Conservation (phyloP, 2,113 vertebrate genomes). For the Telmatochromis sp. region DNA sequence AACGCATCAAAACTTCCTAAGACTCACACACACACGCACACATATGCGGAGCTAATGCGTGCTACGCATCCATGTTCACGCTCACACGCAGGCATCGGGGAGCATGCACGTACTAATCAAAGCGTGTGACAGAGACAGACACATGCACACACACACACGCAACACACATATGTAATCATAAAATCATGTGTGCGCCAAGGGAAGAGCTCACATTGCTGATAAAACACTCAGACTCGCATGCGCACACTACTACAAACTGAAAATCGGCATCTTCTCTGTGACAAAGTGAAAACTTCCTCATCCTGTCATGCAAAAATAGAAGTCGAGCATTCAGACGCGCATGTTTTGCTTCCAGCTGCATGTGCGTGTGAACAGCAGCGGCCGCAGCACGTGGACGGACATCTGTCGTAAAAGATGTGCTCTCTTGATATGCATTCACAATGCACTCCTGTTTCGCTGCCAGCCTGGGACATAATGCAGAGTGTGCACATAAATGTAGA, state of each 20-base stretch:
- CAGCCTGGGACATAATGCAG: neutral
- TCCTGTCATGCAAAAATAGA: neutral
- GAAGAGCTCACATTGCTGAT: neutral
- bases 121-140: neutral
- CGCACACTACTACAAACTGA: neutral
- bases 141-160: neutral
- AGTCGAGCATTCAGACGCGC: neutral
- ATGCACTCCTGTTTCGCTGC: neutral
- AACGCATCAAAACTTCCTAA: constrained; percentile 64
- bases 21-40: neutral
- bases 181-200: neutral
- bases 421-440: constrained; percentile 12
- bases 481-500: constrained; percentile 33
- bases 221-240: neutral
- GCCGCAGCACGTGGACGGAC: constrained; percentile 13
- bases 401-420: constrained; percentile 21
- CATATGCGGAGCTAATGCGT: neutral
- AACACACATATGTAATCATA: neutral
- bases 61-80: neutral
- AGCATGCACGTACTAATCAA: neutral
- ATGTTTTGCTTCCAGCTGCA: constrained; percentile 11
- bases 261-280: neutral
- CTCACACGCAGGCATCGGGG: neutral
- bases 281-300: neutral
- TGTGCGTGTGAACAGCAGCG: constrained; percentile 9